These are phyloP conservation scores for Halictus ligatus DNA, from an alignment of 2,888 invertebrate species.

Conservation along the genomic window DNA sequence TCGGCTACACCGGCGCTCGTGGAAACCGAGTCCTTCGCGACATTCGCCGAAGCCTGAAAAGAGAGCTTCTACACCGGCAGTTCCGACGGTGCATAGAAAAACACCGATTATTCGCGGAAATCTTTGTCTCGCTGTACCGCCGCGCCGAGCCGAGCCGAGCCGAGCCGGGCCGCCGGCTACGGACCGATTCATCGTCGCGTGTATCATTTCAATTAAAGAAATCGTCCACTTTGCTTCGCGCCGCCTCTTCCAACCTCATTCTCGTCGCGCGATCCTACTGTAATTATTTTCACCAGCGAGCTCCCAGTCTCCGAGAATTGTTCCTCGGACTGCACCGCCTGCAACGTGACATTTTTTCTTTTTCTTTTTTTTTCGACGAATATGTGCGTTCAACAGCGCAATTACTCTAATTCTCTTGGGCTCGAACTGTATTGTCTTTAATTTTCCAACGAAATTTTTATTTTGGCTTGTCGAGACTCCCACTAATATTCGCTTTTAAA, in stretches of 20 bases:
- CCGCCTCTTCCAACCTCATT: neutral
- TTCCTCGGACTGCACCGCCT: neutral
- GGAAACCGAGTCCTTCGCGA: conserved; percentile 71
- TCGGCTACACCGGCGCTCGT: conserved; percentile 65
- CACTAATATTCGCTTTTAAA: too few species aligned
- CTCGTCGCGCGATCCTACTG: neutral
- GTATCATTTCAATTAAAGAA: conserved; percentile 42
- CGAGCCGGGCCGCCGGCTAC: neutral
- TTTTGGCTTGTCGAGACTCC: too few species aligned
- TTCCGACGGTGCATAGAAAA: conserved; percentile 46
- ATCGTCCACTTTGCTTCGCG: conserved; percentile 16
- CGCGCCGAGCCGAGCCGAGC: neutral
- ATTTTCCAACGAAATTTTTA: too few species aligned
- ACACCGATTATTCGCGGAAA: conserved; percentile 60
- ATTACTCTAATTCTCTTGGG: too few species aligned
- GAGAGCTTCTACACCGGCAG: conserved; percentile 55
- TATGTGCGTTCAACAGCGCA: too few species aligned
- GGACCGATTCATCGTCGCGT: conserved; percentile 24
- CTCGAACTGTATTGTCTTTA: too few species aligned
- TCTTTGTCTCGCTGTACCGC: conserved; percentile 43
- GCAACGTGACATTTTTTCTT: too few species aligned
- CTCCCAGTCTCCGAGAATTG: neutral
- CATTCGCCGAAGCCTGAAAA: conserved; percentile 59
- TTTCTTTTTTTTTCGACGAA: too few species aligned
- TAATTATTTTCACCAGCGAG: neutral